phyloP scores from a whole-genome alignment of 2,113 vertebrate genomes.

The Oceanites oceanicus region DNA sequence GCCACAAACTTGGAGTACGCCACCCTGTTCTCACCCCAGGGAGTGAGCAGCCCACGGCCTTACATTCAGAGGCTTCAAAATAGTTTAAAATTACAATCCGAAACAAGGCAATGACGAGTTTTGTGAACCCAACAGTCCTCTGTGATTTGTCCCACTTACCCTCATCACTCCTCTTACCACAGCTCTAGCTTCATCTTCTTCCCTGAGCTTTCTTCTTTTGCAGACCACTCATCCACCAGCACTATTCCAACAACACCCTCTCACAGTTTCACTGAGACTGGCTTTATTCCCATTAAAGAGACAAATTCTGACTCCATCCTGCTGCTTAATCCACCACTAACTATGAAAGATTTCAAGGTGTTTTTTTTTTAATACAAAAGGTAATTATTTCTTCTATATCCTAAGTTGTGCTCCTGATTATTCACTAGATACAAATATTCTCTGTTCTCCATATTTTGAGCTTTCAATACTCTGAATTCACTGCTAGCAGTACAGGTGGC shows the following conservation, averaged over 20 bases:
- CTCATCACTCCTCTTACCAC: not conserved
- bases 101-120: not conserved
- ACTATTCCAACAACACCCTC: not conserved
- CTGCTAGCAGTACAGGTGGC: not conserved
- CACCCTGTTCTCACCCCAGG: no score
- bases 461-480: not conserved
- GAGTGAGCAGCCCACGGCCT: not conserved
- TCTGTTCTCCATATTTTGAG: not conserved
- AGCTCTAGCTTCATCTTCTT: not conserved
- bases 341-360: not conserved
- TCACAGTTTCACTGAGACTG: not conserved
- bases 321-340: not conserved
- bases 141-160: not conserved
- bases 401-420: not conserved
- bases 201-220: not conserved
- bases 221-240: rapidly evolving
- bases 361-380: not conserved
- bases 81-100: not conserved
- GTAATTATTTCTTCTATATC: not conserved
- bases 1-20: not conserved
- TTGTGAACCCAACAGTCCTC: not conserved
- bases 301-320: not conserved
- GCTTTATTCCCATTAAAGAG: not conserved
- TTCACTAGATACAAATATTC: not conserved
- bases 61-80: not conserved